Evolutionary conservation across 2,113 vertebrate genomes (phyloP).

Genomic region (Hippocampus zosterae): DNA sequence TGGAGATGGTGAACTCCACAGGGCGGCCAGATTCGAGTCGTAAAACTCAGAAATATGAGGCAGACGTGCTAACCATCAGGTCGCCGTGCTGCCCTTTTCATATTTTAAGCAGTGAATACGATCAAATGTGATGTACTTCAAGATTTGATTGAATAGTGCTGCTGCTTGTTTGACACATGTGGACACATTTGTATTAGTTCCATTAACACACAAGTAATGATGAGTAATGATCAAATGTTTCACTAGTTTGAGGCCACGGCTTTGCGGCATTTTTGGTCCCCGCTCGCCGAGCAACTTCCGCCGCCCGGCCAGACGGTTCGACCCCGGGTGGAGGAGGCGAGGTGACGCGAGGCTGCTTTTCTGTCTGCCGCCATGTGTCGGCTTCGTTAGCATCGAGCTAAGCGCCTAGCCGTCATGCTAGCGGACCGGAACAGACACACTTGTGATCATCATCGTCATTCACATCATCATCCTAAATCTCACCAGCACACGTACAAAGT

Average conservation of each 20-base stretch:
- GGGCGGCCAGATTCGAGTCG: no score
- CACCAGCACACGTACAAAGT: not conserved
- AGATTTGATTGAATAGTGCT: not conserved
- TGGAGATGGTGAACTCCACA: no score
- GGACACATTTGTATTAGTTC: not conserved
- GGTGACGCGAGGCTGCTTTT: not conserved
- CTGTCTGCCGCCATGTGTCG: conserved; percentile 1
- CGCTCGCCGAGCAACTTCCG: not conserved
- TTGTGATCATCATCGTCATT: not conserved
- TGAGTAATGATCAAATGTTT: no score
- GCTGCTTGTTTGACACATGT: no score
- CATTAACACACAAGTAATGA: no score
- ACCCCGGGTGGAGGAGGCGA: not conserved
- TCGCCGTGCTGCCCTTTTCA: not conserved
- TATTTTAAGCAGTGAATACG: not conserved
- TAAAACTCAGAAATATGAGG: not conserved
- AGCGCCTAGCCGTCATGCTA: not conserved
- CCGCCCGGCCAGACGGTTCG: no score
- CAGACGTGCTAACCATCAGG: not conserved
- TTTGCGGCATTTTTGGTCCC: not conserved
- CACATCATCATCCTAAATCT: not conserved
- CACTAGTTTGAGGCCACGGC: no score
- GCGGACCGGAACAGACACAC: not conserved
- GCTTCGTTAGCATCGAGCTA: not conserved
- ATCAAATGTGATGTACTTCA: not conserved